phyloP scores from a whole-genome alignment of 2,113 vertebrate species.

The Ameiurus melas region DNA sequence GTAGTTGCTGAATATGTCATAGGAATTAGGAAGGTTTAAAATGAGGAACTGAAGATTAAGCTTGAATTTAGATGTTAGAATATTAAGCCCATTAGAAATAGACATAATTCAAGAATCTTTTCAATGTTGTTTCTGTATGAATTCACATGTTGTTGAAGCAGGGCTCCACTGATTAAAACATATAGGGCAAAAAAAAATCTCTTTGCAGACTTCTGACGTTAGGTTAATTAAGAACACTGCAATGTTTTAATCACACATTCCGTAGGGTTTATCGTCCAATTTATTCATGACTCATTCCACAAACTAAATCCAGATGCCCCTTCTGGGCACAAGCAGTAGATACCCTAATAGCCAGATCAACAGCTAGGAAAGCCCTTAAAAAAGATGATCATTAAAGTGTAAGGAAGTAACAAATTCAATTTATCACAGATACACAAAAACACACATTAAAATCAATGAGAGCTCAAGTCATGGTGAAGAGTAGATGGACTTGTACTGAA shows the following conservation, averaged over 20 bases:
- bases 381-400: neutral
- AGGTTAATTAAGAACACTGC: constrained; percentile 28
- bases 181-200: neutral
- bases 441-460: constrained; percentile 25
- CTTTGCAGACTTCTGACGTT: neutral
- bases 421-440: constrained; percentile 46
- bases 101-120: neutral
- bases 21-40: neutral
- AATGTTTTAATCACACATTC: constrained; percentile 42
- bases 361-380: neutral
- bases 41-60: neutral
- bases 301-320: constrained; percentile 49
- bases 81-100: neutral
- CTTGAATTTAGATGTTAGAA: neutral
- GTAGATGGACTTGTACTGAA: constrained; percentile 25
- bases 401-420: constrained; percentile 34
- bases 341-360: constrained; percentile 10
- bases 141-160: neutral
- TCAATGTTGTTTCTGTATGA: neutral
- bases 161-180: neutral
- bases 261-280: constrained; percentile 29
- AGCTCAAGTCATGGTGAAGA: constrained; percentile 3
- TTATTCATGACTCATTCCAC: constrained; percentile 35
- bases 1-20: neutral
- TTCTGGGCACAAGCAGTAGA: neutral